Conservation (phyloP, 2,888 invertebrate genomes). For the Lobophora halterata region DNA sequence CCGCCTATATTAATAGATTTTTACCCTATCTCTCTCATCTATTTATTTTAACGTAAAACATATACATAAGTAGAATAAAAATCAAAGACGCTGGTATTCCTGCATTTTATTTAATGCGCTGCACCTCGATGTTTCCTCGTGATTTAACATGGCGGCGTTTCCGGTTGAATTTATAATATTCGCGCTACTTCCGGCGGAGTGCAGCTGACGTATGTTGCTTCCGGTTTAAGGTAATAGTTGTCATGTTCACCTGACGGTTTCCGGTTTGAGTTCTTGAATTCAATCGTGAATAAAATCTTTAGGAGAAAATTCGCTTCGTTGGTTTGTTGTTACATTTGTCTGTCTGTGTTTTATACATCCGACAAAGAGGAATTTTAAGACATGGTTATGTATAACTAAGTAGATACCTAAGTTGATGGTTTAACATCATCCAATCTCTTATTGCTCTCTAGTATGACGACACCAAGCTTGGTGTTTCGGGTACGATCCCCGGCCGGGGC, state of each 20-base stretch:
- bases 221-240: conserved; percentile 35
- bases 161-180: conserved; percentile 48
- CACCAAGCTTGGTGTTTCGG: too few species aligned
- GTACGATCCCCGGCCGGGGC: too few species aligned
- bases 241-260: conserved; percentile 24
- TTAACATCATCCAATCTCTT: too few species aligned
- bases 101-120: conserved; percentile 22
- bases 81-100: conserved; percentile 13
- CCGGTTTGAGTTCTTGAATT: conserved; percentile 11
- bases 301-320: not conserved
- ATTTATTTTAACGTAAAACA: not conserved
- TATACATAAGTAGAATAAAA: conserved; percentile 13
- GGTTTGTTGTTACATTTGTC: too few species aligned
- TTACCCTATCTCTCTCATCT: too few species aligned
- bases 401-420: too few species aligned
- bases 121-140: conserved; percentile 39
- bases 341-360: too few species aligned
- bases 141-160: conserved; percentile 46
- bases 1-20: too few species aligned
- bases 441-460: too few species aligned
- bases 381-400: too few species aligned
- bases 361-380: too few species aligned
- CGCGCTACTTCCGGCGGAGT: conserved; percentile 41
- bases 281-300: conserved; percentile 1
- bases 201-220: conserved; percentile 39